Conservation (phyloP, 2,888 invertebrate species). For the Scaptomyza tumidula region DNA sequence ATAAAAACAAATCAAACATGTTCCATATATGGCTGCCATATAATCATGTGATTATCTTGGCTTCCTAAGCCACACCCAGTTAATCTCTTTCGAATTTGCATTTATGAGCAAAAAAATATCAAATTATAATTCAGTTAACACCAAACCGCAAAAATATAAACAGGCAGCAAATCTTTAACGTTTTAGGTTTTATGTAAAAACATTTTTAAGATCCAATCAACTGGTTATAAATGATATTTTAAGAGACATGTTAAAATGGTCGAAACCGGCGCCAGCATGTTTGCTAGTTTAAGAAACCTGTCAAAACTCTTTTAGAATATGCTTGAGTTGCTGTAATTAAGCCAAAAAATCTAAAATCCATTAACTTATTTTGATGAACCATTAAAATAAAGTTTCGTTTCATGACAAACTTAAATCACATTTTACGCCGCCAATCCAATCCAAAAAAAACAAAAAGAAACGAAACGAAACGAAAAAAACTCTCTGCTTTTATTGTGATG, state of each 20-base stretch:
- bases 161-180: slow-evolving; percentile 1
- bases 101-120: slow-evolving; percentile 47
- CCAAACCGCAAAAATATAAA: slow-evolving; percentile 22
- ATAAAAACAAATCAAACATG: slow-evolving; percentile 40
- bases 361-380: slow-evolving; percentile 75
- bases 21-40: slow-evolving; percentile 40
- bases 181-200: not conserved
- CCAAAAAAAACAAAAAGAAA: no score
- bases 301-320: slow-evolving; percentile 59
- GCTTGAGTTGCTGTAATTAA: slow-evolving; percentile 64
- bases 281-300: slow-evolving; percentile 18
- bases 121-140: slow-evolving; percentile 46
- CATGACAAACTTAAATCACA: slow-evolving; percentile 47
- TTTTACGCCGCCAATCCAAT: slow-evolving; percentile 52
- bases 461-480: not conserved
- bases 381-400: slow-evolving; percentile 65
- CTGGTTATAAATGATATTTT: slow-evolving; percentile 51
- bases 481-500: slow-evolving; percentile 27
- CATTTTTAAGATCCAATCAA: slow-evolving; percentile 33
- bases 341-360: slow-evolving; percentile 56
- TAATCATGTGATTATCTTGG: slow-evolving; percentile 54
- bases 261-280: slow-evolving; percentile 33
- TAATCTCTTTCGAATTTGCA: slow-evolving; percentile 31
- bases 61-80: slow-evolving; percentile 36
- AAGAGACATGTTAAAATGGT: slow-evolving; percentile 13